Evolutionary conservation across 2,113 vertebrate species (phyloP).

Genomic region (Actenoides lindsayi): DNA sequence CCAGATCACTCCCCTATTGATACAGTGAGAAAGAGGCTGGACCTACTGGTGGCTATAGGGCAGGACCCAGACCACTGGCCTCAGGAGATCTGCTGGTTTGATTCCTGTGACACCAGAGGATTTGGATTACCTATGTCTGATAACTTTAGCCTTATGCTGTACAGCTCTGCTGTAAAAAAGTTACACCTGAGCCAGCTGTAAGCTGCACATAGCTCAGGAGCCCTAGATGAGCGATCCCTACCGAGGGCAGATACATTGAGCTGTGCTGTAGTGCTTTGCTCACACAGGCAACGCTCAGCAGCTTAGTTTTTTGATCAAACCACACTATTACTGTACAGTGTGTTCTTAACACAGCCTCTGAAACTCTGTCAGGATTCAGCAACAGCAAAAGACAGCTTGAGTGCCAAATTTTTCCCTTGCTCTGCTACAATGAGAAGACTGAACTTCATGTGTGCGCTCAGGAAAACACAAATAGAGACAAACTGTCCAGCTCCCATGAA

Average conservation of each 20-base stretch:
- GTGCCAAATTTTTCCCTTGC: background rate
- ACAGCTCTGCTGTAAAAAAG: background rate
- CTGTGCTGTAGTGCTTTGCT: background rate
- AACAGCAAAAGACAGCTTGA: background rate
- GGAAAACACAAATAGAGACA: background rate
- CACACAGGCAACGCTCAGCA: background rate
- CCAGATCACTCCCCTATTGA: background rate
- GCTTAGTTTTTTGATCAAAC: background rate
- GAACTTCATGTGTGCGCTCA: background rate
- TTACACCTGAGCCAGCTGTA: background rate
- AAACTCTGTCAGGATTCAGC: background rate
- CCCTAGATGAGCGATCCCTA: background rate
- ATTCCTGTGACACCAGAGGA: background rate
- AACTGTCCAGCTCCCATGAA: background rate
- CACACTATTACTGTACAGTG: too few relatives aligned
- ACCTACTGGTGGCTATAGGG: background rate
- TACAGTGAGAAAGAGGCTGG: background rate
- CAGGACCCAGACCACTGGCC: background rate
- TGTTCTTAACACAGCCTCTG: background rate
- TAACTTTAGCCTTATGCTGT: background rate
- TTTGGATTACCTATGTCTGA: background rate
- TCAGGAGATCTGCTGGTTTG: background rate
- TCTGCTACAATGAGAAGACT: background rate
- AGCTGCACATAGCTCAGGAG: background rate
- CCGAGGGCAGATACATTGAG: background rate